Conservation (phyloP, 2,113 vertebrate species). For the Heterotis niloticus region DNA sequence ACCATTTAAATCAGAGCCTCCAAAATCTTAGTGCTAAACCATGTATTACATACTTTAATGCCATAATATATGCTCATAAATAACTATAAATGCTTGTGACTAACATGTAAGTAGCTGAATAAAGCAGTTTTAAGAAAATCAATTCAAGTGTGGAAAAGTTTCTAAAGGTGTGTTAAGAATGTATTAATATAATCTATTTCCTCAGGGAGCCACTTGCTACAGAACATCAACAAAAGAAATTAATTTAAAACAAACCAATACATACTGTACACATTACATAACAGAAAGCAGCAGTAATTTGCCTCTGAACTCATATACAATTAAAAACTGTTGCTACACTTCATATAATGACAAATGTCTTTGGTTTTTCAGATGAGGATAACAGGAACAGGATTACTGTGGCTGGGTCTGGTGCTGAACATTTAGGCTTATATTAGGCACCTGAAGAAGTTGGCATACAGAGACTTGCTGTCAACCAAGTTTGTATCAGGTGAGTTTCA, state of each 20-base stretch:
- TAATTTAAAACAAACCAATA: slow-evolving; percentile 2
- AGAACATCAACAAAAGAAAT: not conserved
- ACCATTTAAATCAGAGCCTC: slow-evolving; percentile 4
- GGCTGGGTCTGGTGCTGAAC: too few relatives aligned
- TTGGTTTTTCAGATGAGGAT: too few relatives aligned
- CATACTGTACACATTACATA: not conserved
- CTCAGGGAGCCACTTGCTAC: slow-evolving; percentile 24
- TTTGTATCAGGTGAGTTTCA: too few relatives aligned
- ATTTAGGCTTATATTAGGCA: too few relatives aligned
- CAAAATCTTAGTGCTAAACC: not conserved
- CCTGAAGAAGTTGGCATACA: too few relatives aligned
- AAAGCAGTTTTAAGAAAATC: slow-evolving; percentile 48
- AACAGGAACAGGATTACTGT: too few relatives aligned
- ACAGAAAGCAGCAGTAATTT: slow-evolving; percentile 17
- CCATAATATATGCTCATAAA: slow-evolving; percentile 28
- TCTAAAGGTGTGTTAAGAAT: slow-evolving; percentile 50
- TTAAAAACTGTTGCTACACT: slow-evolving; percentile 11
- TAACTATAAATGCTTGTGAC: slow-evolving; percentile 28
- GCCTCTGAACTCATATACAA: slow-evolving; percentile 10
- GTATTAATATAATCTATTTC: slow-evolving; percentile 43
- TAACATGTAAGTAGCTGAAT: slow-evolving; percentile 43
- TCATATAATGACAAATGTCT: not conserved
- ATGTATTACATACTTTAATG: slow-evolving; percentile 21
- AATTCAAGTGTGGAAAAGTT: slow-evolving; percentile 45
- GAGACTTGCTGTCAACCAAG: too few relatives aligned